Evolutionary conservation across 2,888 invertebrate genomes (phyloP), one percentile per base, ranked within the genome.

Genomic region (Dorcus parallelipipedus): DNA sequence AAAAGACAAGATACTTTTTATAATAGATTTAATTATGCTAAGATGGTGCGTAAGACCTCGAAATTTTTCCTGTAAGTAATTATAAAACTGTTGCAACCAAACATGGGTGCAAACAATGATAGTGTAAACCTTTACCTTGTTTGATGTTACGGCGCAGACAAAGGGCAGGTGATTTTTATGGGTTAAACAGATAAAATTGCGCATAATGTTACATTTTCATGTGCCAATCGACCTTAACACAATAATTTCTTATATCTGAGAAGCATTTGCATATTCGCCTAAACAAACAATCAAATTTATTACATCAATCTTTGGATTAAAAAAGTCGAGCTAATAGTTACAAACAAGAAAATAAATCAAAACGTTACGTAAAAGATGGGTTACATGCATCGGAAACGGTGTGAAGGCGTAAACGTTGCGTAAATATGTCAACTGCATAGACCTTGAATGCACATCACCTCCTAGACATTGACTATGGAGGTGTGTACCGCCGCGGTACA

Each of bases 341-440:
- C 6, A 33, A 33, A 33, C 26, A 33, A 33, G 26, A 33, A 33
- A 33, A 33, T 33, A 6, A 33, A 6, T 33, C 7, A 33, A 33
- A 7, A 4, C 5, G 26, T 33, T 33, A 33, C 7, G 7, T 33
- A 33, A 33, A 33, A 43, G 38, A 45, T 33, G 38, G 47, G 43
- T 23, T 42, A 54, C 38, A 17, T 39, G 33, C 47, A 40, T 38
- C 51, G 45, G 45, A 56, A 56, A 56, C 51, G 43, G 56, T 51
- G 56, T 56, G 50, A 56, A 56, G 56, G 56, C 52, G 47, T 56
- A 26, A 10, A 33, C 48, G 49, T 70, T 71, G 67, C 70, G 70
- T 64, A 72, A 72, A 61, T 71, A 61, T 68, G 72, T 70, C 71
- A 70, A 64, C 64, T 72, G 71, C 68, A 69, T 64, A 67, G 69